Conservation (phyloP, 2,888 invertebrate genomes). For the Germaria angustata region DNA sequence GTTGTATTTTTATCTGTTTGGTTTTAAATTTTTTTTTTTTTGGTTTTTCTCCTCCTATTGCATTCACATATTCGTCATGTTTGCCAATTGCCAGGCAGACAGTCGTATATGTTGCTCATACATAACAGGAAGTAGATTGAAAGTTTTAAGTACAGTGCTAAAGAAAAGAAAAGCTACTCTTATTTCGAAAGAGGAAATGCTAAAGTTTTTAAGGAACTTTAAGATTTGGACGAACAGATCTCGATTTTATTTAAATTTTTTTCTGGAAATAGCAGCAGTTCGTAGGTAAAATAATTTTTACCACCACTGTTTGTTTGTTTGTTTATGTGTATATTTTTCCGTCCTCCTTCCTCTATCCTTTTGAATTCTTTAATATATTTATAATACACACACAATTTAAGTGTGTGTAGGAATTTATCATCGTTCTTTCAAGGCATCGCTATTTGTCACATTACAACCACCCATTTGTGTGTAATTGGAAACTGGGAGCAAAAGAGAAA, state of each 20-base stretch:
- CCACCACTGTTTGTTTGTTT: neutral
- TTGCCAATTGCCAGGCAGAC: constrained; percentile 56
- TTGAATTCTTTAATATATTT: neutral
- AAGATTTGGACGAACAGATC: too few species aligned
- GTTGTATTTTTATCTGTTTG: constrained; percentile 5
- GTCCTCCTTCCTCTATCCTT: neutral
- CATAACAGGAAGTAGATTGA: neutral
- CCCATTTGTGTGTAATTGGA: constrained; percentile 53
- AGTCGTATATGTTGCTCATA: constrained; percentile 28
- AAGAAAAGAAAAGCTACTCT: too few species aligned
- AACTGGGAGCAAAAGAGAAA: neutral
- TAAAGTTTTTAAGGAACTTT: too few species aligned
- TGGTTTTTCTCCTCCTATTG: constrained; percentile 17
- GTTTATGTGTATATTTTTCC: neutral
- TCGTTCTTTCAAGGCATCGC: neutral
- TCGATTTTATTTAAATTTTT: neutral
- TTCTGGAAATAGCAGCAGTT: neutral
- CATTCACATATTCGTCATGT: constrained; percentile 48
- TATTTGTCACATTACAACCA: constrained; percentile 55
- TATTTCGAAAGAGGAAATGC: too few species aligned
- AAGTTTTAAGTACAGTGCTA: neutral
- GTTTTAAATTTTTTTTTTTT: neutral
- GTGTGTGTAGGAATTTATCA: neutral
- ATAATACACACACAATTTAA: too few species aligned
- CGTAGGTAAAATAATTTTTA: neutral